Percentiles rank a stretch among this genome's conserved stretches.
Evolutionary conservation across 2,797 vertebrate genomes (phyloP).

Genomic region (Cyclopterus lumpus): DNA sequence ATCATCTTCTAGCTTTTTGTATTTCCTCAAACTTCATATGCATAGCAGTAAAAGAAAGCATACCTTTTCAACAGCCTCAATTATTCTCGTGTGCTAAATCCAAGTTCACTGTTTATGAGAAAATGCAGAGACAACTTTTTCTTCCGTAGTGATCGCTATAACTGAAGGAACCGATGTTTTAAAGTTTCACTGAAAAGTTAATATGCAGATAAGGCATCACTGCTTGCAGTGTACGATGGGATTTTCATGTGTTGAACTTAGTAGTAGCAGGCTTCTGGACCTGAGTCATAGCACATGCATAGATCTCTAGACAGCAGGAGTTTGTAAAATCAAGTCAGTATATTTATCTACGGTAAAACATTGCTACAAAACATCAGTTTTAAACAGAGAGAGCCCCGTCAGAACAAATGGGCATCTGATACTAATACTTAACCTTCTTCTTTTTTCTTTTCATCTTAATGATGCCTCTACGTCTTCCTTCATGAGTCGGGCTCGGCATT

Average conservation of each 20-base stretch:
- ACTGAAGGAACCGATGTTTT: constrained; percentile 77
- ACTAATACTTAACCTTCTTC: constrained; percentile 77
- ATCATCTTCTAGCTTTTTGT: constrained; percentile 87
- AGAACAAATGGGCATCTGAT: constrained; percentile 64
- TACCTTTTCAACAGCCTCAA: constrained; percentile 87
- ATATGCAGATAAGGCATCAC: constrained; percentile 98
- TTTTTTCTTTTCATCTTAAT: constrained; percentile 51
- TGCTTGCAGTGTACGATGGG: constrained; percentile 95
- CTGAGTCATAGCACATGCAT: constrained; percentile 93
- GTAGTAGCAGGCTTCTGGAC: constrained; percentile 91
- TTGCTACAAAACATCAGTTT: constrained; percentile 84
- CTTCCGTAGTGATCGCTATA: constrained; percentile 75
- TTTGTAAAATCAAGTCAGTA: constrained; percentile 87
- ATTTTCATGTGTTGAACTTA: constrained; percentile 90
- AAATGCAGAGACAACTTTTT: constrained; percentile 75
- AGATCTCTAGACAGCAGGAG: constrained; percentile 90
- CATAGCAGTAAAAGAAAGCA: constrained; percentile 95
- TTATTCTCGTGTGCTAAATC: constrained; percentile 86
- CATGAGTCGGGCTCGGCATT: constrained; percentile 65
- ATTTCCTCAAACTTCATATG: constrained; percentile 89
- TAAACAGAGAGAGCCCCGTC: constrained; percentile 71
- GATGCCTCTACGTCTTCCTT: constrained; percentile 65
- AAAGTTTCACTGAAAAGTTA: constrained; percentile 84
- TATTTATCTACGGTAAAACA: constrained; percentile 84
- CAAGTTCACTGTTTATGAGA: constrained; percentile 77